Percentiles rank a stretch among this genome's conserved stretches.
Conservation (phyloP, 2,888 invertebrate genomes). For the Drosophila parthenogenetica region DNA sequence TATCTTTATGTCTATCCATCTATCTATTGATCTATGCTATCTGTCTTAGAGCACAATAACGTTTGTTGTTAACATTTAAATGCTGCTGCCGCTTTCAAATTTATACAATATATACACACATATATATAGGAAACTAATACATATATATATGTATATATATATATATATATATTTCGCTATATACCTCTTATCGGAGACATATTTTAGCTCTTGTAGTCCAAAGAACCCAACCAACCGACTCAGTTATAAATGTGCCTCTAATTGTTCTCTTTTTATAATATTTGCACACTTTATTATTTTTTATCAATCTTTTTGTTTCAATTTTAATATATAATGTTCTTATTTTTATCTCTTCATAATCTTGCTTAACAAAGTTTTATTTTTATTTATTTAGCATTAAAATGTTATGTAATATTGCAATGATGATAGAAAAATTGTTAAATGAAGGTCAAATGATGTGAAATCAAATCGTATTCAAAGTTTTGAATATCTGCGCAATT, state of each 20-base stretch:
- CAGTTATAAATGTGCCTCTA: slow-evolving; percentile 50
- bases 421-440: slow-evolving; percentile 59
- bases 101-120: slow-evolving; percentile 24
- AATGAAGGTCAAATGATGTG: slow-evolving; percentile 43
- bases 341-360: slow-evolving; percentile 42
- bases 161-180: slow-evolving; percentile 5
- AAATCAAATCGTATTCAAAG: slow-evolving; percentile 83
- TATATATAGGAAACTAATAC: slow-evolving; percentile 2
- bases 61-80: slow-evolving; percentile 73
- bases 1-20: slow-evolving; percentile 25
- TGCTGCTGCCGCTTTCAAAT: slow-evolving; percentile 66
- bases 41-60: slow-evolving; percentile 63
- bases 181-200: slow-evolving; percentile 39
- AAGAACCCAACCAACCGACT: slow-evolving; percentile 40
- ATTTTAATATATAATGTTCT: slow-evolving; percentile 18
- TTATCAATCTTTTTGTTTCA: slow-evolving; percentile 37
- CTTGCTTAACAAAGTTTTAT: slow-evolving; percentile 48
- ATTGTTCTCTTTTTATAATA: slow-evolving; percentile 52
- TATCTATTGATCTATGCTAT: slow-evolving; percentile 55
- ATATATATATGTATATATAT: slow-evolving; percentile 1
- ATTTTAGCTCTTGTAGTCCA: slow-evolving; percentile 45
- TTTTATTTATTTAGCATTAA: slow-evolving; percentile 49
- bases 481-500: slow-evolving; percentile 73
- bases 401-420: slow-evolving; percentile 62
- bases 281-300: slow-evolving; percentile 53